phyloP scores from a whole-genome alignment of 92 coral and sea anemone genomes.

The Phenganax marumi region DNA sequence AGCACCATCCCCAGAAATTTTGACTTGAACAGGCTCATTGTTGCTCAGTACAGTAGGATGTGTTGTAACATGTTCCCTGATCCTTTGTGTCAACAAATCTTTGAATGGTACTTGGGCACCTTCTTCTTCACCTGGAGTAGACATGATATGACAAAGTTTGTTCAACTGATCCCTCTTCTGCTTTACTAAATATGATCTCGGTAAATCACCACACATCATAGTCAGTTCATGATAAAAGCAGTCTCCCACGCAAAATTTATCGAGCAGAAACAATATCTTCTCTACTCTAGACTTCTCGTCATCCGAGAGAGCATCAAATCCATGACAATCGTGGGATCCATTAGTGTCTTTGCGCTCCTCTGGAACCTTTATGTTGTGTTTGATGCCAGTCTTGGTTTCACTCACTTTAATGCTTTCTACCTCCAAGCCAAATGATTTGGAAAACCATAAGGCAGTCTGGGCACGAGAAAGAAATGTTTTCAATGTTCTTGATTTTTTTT shows the following conservation, averaged over 20 bases:
- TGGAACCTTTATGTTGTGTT: background rate
- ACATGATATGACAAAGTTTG: conserved; percentile 58
- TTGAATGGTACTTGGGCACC: conserved; percentile 62
- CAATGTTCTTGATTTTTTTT: conserved; percentile 64
- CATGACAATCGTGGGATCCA: conserved; percentile 25
- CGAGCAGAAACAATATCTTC: conserved; percentile 59
- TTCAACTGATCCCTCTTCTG: conserved; percentile 61
- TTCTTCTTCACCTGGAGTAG: conserved; percentile 64
- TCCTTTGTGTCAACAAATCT: conserved; percentile 41
- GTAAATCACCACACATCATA: conserved; percentile 54
- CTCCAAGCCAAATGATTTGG: conserved; percentile 66
- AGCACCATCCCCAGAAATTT: conserved; percentile 72
- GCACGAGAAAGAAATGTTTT: conserved; percentile 61
- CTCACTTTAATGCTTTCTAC: conserved; percentile 56
- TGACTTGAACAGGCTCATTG: conserved; percentile 54
- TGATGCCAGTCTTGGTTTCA: conserved; percentile 57
- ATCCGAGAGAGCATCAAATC: conserved; percentile 52
- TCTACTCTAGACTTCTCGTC: conserved; percentile 57
- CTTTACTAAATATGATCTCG: conserved; percentile 58
- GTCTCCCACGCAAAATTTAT: conserved; percentile 65
- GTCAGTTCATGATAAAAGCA: conserved; percentile 56
- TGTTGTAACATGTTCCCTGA: background rate
- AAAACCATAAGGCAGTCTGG: conserved; percentile 67
- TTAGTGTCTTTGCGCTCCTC: background rate
- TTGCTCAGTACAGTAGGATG: conserved; percentile 23